Conservation (phyloP, 1,140 invertebrate genomes). For the Hermetia illucens region DNA sequence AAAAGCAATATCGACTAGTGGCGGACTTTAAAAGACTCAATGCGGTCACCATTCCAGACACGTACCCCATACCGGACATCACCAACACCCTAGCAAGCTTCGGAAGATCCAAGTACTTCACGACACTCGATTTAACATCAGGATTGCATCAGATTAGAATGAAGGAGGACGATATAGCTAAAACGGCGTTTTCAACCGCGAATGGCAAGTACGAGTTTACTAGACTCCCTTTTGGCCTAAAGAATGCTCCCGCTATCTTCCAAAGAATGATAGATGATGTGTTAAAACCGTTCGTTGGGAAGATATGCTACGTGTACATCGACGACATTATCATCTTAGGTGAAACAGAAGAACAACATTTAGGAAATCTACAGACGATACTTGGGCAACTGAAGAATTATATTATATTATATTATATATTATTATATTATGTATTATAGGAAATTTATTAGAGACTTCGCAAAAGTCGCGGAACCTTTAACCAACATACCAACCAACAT, state of each 20-base stretch:
- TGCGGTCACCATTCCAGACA: not conserved
- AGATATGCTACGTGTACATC: slow-evolving; percentile 1
- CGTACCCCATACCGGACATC: not conserved
- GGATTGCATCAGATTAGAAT: slow-evolving; percentile 1
- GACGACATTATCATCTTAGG: not conserved
- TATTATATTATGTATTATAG: too few relatives aligned
- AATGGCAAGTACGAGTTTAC: slow-evolving; percentile 2
- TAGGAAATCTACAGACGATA: too few relatives aligned
- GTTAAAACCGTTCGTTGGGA: not conserved
- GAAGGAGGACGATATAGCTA: not conserved
- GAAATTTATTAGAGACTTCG: not conserved
- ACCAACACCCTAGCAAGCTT: not conserved
- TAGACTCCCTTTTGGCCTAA: slow-evolving; percentile 1
- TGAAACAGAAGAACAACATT: too few relatives aligned
- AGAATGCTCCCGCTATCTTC: not conserved
- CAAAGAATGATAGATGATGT: too few relatives aligned
- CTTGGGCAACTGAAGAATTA: too few relatives aligned
- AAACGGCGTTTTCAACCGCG: not conserved
- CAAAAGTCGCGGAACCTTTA: slow-evolving; percentile 1
- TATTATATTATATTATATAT: too few relatives aligned
- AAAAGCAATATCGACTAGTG: slow-evolving; percentile 1
- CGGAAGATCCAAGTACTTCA: not conserved
- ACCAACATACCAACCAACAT: too few relatives aligned
- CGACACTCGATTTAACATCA: not conserved
- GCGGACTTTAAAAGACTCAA: not conserved